Conservation (phyloP, 2,797 vertebrate genomes). For the Myiothlypis chrysogaster region DNA sequence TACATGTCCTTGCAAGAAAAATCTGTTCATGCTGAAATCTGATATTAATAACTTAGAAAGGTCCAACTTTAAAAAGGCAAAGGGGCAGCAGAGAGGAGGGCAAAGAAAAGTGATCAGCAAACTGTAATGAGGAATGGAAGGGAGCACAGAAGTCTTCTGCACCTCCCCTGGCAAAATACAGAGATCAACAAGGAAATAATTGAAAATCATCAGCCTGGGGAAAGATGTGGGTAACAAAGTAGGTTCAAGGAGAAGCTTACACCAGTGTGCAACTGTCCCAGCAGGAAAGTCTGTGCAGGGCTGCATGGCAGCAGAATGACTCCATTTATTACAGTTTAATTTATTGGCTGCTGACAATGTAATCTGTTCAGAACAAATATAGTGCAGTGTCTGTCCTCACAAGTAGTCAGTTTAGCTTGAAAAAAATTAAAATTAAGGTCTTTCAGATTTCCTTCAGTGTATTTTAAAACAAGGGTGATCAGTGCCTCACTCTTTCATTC, state of each 20-base stretch:
- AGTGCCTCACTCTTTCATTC: background rate
- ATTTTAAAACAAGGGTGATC: background rate
- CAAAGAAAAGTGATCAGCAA: background rate
- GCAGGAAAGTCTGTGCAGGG: background rate
- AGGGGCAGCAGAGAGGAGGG: background rate
- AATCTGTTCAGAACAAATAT: background rate
- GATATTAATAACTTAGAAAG: background rate
- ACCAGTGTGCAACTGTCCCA: background rate
- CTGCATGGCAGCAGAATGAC: background rate
- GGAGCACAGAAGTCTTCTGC: background rate
- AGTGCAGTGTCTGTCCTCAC: background rate
- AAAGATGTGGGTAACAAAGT: background rate
- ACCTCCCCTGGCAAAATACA: background rate
- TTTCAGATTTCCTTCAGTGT: background rate
- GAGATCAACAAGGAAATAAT: background rate
- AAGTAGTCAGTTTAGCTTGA: background rate
- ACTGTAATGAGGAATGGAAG: background rate
- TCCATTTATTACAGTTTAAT: conserved; percentile 25
- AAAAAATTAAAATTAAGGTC: background rate
- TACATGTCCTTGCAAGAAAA: background rate
- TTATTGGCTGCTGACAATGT: conserved; percentile 24
- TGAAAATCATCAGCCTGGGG: conserved; percentile 8
- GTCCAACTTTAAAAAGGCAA: background rate
- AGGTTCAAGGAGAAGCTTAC: conserved; percentile 8
- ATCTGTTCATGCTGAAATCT: background rate